phyloP scores from a whole-genome alignment of 2,113 vertebrate species.

The Campylorhamphus procurvoides region DNA sequence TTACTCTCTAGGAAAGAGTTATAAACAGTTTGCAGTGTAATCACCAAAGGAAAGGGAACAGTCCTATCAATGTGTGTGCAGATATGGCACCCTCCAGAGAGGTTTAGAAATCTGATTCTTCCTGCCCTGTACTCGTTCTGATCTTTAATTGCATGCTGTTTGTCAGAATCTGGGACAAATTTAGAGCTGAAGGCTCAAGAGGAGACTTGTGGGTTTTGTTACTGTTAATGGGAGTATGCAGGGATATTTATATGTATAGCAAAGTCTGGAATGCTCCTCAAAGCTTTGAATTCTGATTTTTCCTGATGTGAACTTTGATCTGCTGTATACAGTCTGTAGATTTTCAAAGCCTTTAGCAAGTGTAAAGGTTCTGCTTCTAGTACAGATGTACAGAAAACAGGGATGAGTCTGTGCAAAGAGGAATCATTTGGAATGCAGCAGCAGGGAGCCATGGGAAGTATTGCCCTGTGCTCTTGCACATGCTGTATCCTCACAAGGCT shows the following conservation, averaged over 20 bases:
- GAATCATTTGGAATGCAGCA: neutral
- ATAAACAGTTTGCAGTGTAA: neutral
- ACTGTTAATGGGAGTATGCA: neutral
- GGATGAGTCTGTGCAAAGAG: neutral
- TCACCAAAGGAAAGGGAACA: neutral
- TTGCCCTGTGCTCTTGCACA: neutral
- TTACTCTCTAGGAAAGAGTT: neutral
- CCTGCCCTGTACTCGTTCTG: neutral
- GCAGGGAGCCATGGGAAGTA: neutral
- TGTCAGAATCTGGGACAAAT: slow-evolving; percentile 2
- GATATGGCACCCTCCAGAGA: neutral
- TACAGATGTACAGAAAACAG: neutral
- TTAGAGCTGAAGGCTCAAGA: neutral
- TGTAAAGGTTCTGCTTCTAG: neutral
- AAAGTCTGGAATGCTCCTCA: neutral
- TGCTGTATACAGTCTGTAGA: neutral
- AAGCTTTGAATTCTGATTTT: neutral
- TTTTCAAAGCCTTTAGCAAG: neutral
- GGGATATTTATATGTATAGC: neutral
- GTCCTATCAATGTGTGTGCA: neutral
- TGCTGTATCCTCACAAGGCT: neutral
- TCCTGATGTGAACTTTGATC: neutral
- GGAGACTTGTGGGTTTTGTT: neutral
- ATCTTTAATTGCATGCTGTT: slow-evolving; percentile 2
- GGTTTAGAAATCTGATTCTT: neutral